Conservation (phyloP, 2,113 vertebrate genomes). For the Micronycteris hirsuta region DNA sequence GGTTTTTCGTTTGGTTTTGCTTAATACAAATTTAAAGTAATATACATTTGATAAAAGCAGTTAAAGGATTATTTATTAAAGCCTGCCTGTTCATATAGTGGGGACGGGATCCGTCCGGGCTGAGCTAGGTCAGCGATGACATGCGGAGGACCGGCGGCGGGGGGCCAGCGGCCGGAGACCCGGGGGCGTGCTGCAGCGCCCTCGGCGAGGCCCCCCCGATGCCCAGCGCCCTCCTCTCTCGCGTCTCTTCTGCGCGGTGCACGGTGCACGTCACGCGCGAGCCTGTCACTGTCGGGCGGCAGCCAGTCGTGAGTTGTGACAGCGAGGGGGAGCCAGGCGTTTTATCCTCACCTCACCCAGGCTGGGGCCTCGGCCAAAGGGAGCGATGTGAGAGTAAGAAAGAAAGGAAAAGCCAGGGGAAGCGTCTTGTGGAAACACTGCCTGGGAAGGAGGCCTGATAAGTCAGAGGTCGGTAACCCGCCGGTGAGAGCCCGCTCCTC, state of each 20-base stretch:
- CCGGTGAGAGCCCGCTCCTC: neutral
- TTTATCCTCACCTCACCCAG: neutral
- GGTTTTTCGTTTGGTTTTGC: slow-evolving; percentile 66
- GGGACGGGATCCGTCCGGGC: neutral
- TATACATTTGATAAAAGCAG: slow-evolving; percentile 66
- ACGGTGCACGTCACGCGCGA: accelerated
- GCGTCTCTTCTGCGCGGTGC: too few species aligned
- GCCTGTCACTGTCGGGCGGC: neutral
- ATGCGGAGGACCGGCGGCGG: neutral
- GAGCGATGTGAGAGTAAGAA: neutral
- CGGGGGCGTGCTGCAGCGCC: too few species aligned
- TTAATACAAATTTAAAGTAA: slow-evolving; percentile 73
- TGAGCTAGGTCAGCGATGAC: slow-evolving; percentile 22
- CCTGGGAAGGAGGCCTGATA: neutral
- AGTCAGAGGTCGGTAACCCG: neutral
- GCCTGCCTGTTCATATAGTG: slow-evolving; percentile 14
- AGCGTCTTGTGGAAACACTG: neutral
- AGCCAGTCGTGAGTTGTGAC: neutral
- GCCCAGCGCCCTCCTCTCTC: neutral
- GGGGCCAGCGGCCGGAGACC: neutral
- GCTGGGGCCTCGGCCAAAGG: slow-evolving; percentile 25
- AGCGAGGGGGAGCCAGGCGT: neutral
- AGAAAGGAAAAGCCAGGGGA: neutral
- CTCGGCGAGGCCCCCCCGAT: neutral
- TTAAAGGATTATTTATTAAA: slow-evolving; percentile 70